Percentiles rank a stretch among this genome's conserved stretches.
These are phyloP conservation scores for Brachyhypopomus gauderio DNA, from an alignment of 2,113 vertebrate species.

Conservation along the genomic window DNA sequence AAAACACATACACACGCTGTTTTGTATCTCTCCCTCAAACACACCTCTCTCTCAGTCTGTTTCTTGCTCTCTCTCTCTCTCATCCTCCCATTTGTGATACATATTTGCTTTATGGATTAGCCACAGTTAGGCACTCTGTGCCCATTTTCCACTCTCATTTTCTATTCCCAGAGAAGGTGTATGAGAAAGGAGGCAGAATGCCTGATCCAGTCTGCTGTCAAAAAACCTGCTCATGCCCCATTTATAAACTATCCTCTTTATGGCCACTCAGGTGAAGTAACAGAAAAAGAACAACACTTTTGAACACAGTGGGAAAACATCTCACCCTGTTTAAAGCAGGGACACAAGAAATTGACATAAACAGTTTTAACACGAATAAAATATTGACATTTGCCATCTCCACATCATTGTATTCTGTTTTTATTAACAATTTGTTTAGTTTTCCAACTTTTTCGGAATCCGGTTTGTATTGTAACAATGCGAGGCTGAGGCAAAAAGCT, in stretches of 20 bases:
- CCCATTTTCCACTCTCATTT: neutral
- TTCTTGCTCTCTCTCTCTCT: neutral
- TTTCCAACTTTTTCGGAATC: no score
- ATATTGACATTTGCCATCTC: no score
- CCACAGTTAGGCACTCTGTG: neutral
- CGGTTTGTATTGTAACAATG: no score
- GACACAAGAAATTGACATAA: no score
- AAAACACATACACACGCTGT: neutral
- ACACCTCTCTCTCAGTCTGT: neutral
- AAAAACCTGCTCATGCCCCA: neutral
- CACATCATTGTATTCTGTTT: no score
- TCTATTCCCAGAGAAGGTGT: neutral
- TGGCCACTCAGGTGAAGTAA: slow-evolving; percentile 9
- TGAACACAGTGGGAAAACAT: neutral
- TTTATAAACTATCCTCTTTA: neutral
- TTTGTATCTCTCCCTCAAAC: neutral
- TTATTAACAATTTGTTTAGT: no score
- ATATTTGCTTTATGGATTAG: neutral
- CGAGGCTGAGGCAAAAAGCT: no score
- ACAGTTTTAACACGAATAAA: no score
- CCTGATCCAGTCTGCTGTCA: neutral
- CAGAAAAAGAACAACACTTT: neutral
- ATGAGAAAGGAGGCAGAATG: neutral
- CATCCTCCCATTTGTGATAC: neutral
- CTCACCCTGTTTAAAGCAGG: no score